Evolutionary conservation across 2,888 invertebrate species (phyloP), one percentile per base, ranked within the genome.

Genomic region (Baccha elongata): DNA sequence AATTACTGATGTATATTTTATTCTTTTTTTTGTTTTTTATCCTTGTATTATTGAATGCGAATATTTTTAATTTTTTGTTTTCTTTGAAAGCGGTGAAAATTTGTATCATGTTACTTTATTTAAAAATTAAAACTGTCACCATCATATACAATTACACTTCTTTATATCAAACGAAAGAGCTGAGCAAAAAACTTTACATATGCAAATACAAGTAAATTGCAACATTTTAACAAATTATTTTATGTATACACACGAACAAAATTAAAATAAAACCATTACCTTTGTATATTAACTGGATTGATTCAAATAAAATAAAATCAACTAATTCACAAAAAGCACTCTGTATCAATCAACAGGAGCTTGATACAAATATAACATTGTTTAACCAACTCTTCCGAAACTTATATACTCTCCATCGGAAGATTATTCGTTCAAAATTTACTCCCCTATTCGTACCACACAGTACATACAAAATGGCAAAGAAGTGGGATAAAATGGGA

Each of bases 311-410:
- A 52, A 8, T 26, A 44, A 69, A 19, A 58, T 15, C 8, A 68
- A 60, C 42, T 11, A 46, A 48, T 46, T 64, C 52, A 60, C 65
- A 17, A 58, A 29, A 17, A n/a, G n/a, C n/a, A 42, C 42, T 64
- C 44, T 37, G 64, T 50, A 37, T 58, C 62, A 72, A 62, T 62
- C 75, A 3, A 48, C 17, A 44, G 42, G 62, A 68, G 83, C 55
- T 83, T 83, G 83, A 35, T 83, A 64, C 19, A 37, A 64, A 62
- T 37, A 72, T 62, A 40, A 78, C 64, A 78, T 64, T 73, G 62
- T 37, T 32, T 58, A 37, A 29, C 53, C 21, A 62, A 78, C 62
- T 58, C 55, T 29, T 64, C 67, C 26, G 37, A 62, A 83, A 68
- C 83, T 83, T 83, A 68, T 83, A 83, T 83, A 83, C 83, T 58